Evolutionary conservation across 2,888 invertebrate species (phyloP).

Genomic region (Chorisops tibialis): DNA sequence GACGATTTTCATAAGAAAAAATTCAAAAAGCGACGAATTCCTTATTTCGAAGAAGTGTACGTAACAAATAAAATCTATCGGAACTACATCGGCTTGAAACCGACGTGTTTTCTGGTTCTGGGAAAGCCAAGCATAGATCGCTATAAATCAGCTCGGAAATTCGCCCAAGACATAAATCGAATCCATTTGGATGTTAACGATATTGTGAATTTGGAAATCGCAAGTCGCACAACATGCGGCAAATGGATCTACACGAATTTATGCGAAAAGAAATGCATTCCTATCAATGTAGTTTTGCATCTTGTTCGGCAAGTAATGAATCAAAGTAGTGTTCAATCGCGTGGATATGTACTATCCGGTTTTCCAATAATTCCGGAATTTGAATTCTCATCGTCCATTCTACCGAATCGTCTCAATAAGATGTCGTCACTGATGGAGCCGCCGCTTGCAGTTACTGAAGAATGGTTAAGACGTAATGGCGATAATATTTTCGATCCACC

Average conservation of each 20-base stretch:
- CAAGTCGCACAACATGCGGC: constrained; percentile 57
- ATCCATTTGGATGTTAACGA: constrained; percentile 59
- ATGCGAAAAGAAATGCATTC: constrained; percentile 55
- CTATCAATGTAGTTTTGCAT: constrained; percentile 54
- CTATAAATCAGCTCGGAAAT: constrained; percentile 55
- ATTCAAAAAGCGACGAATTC: background rate
- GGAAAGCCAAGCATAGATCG: constrained; percentile 60
- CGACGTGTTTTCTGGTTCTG: constrained; percentile 59
- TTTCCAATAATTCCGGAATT: background rate
- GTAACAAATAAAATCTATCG: constrained; percentile 18
- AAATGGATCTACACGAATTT: constrained; percentile 59
- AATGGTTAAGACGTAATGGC: too few species aligned
- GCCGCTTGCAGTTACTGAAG: background rate
- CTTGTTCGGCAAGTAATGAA: constrained; percentile 45
- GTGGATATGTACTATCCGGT: background rate
- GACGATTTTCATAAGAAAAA: background rate
- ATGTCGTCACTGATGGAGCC: background rate
- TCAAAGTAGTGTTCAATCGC: background rate
- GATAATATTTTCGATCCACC: too few species aligned
- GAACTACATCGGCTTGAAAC: constrained; percentile 15
- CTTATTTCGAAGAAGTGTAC: background rate
- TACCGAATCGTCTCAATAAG: background rate
- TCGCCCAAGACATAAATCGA: constrained; percentile 59
- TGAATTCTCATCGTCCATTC: background rate
- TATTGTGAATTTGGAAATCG: constrained; percentile 59